Percentiles rank a stretch among this genome's conserved stretches.
Evolutionary conservation across 2,113 vertebrate genomes (phyloP).

Genomic region (Alaudala cheleensis): DNA sequence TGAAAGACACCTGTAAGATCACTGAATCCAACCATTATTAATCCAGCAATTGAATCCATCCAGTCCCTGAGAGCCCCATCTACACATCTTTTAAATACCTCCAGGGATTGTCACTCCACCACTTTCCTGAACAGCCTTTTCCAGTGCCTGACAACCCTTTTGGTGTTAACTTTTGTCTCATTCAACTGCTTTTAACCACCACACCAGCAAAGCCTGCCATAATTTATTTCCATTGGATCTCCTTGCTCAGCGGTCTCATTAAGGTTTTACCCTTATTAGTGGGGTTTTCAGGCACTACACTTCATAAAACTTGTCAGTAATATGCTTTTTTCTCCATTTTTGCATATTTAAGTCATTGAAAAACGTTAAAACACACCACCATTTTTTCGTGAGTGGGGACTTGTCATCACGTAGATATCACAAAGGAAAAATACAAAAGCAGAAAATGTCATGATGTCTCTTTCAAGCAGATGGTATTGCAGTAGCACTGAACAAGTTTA

Average conservation of each 20-base stretch:
- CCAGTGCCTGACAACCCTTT: background rate
- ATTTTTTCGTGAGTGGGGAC: background rate
- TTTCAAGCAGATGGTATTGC: conserved; percentile 19
- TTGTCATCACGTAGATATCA: background rate
- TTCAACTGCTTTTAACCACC: background rate
- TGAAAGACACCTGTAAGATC: background rate
- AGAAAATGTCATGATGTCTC: conserved; percentile 5
- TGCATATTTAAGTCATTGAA: background rate
- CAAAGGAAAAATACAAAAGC: conserved; percentile 19
- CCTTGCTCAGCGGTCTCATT: background rate
- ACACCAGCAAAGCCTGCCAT: background rate
- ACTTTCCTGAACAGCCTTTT: background rate
- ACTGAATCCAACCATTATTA: background rate
- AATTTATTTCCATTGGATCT: background rate
- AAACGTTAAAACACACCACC: background rate
- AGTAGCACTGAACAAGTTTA: background rate
- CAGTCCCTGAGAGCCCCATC: background rate
- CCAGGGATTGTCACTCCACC: background rate
- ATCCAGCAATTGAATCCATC: background rate
- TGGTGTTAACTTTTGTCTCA: background rate
- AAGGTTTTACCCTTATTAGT: background rate
- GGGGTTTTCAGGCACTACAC: background rate
- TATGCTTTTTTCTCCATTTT: background rate
- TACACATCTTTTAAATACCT: background rate
- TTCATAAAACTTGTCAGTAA: background rate